Conservation (phyloP, 2,797 vertebrate genomes). For the Mus caroli region DNA sequence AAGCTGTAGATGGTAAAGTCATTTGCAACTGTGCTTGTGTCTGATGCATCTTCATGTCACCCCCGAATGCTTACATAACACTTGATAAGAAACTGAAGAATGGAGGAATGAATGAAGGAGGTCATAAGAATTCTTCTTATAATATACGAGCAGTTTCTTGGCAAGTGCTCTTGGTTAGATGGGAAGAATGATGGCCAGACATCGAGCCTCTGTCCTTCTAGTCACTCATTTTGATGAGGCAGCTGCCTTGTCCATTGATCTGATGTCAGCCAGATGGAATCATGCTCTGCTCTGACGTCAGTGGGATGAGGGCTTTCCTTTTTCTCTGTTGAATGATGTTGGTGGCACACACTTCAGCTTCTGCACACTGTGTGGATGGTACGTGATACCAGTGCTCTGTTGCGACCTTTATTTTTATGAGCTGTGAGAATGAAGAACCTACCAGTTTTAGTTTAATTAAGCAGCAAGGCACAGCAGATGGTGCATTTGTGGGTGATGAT, state of each 20-base stretch:
- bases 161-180: background rate
- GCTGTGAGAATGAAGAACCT: conserved; percentile 88
- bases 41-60: conserved; percentile 1
- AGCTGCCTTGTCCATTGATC: background rate
- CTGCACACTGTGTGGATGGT: conserved; percentile 70
- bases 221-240: background rate
- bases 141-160: background rate
- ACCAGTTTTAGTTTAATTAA: conserved; percentile 89
- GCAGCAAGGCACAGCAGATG: conserved; percentile 89
- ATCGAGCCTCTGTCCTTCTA: fast-evolving
- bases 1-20: background rate
- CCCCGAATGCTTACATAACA: background rate
- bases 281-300: background rate
- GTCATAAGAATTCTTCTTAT: background rate
- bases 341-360: conserved; percentile 70
- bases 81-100: conserved; percentile 39
- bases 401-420: conserved; percentile 90
- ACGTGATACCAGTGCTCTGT: conserved; percentile 76
- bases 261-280: background rate
- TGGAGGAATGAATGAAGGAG: background rate
- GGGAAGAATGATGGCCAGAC: background rate
- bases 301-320: background rate
- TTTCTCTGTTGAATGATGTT: conserved; percentile 66
- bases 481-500: conserved; percentile 87
- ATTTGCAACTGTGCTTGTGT: background rate